Evolutionary conservation across 2,888 invertebrate genomes (phyloP).

Genomic region (Polyommatus iphigenia): DNA sequence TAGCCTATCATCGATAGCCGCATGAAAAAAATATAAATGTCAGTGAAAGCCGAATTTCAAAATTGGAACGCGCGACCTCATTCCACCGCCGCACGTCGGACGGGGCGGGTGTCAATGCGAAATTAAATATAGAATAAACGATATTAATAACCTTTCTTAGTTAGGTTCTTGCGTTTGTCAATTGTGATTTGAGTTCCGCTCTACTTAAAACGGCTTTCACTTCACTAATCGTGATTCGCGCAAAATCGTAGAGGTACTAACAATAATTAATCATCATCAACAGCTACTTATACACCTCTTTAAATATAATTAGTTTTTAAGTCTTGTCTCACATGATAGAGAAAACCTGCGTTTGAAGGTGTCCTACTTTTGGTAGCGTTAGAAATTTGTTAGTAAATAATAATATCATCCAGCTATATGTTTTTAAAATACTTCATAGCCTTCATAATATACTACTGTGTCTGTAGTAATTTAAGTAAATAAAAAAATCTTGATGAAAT

Average conservation of each 20-base stretch:
- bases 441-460: too few relatives aligned
- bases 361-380: too few relatives aligned
- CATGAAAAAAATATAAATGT: constrained; percentile 42
- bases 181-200: constrained; percentile 57
- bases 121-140: constrained; percentile 55
- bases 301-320: neutral
- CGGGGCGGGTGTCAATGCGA: constrained; percentile 56
- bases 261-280: neutral
- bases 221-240: constrained; percentile 53
- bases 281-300: neutral
- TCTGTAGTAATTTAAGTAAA: too few relatives aligned
- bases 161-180: constrained; percentile 22
- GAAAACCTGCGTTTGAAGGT: too few relatives aligned
- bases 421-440: too few relatives aligned
- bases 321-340: neutral
- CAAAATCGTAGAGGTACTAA: constrained; percentile 12
- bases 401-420: too few relatives aligned
- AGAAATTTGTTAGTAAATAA: too few relatives aligned
- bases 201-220: constrained; percentile 74
- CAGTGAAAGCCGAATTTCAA: constrained; percentile 75
- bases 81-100: constrained; percentile 62
- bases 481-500: neutral
- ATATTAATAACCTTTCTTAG: constrained; percentile 35
- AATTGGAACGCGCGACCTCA: constrained; percentile 75
- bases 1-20: constrained; percentile 28